Evolutionary conservation across 2,797 vertebrate genomes (phyloP).

Genomic region (Heliangelus exortis): DNA sequence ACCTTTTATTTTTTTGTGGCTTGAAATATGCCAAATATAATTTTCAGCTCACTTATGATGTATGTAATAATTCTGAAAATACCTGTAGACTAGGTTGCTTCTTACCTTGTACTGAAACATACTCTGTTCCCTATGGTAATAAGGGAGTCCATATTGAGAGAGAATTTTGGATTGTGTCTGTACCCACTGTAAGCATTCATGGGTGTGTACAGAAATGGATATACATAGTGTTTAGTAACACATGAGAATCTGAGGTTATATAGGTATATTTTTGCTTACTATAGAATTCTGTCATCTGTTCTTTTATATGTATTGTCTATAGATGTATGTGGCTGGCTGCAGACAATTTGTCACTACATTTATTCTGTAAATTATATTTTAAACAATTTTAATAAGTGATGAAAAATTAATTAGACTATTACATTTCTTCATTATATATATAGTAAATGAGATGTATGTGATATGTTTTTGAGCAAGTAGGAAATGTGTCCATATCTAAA

Average conservation of each 20-base stretch:
- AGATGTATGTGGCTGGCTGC: neutral
- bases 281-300: neutral
- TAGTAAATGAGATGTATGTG: neutral
- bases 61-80: neutral
- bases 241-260: neutral
- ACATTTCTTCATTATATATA: neutral
- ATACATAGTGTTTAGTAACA: neutral
- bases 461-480: neutral
- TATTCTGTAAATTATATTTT: neutral
- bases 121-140: neutral
- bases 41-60: neutral
- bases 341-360: neutral
- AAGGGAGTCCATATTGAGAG: neutral
- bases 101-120: neutral
- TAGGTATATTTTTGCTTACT: neutral
- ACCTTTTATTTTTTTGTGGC: conserved; percentile 23
- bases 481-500: neutral
- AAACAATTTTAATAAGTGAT: neutral
- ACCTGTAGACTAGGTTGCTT: neutral
- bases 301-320: neutral
- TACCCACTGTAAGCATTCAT: neutral
- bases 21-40: conserved; percentile 27
- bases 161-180: neutral
- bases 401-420: neutral
- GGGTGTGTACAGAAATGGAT: neutral